Conservation (phyloP, 53 echinoderm and acorn worm genomes). For the Temnopleurus reevesii region DNA sequence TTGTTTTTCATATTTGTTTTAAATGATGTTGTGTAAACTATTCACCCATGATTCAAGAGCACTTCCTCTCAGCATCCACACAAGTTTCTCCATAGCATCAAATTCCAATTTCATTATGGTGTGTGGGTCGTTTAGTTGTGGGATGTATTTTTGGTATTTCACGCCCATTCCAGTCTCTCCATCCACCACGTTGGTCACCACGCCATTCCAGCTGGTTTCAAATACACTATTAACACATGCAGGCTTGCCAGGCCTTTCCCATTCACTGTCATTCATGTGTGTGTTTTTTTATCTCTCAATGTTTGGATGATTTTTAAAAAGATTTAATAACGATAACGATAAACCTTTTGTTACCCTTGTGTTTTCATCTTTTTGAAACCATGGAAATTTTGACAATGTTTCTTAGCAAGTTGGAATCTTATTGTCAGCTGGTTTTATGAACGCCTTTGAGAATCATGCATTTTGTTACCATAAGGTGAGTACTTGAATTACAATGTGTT, state of each 20-base stretch:
- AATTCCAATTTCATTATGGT: background rate
- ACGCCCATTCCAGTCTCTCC: background rate
- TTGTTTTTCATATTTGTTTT: slow-evolving; percentile 18
- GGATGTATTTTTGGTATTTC: background rate
- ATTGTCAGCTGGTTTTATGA: slow-evolving; percentile 37
- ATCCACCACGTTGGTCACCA: background rate
- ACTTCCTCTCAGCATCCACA: background rate
- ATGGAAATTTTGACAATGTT: slow-evolving; percentile 21
- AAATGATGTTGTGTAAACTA: slow-evolving; percentile 43
- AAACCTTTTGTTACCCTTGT: slow-evolving; percentile 20
- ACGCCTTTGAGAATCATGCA: slow-evolving; percentile 48
- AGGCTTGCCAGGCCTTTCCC: slow-evolving; percentile 54
- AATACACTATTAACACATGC: slow-evolving; percentile 48
- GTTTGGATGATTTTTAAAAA: slow-evolving; percentile 17
- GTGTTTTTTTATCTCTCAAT: background rate
- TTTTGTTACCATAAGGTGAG: slow-evolving; percentile 44
- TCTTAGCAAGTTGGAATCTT: slow-evolving; percentile 39
- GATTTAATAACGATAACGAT: background rate
- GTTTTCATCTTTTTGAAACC: slow-evolving; percentile 20
- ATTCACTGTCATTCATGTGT: slow-evolving; percentile 59
- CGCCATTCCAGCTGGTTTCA: slow-evolving; percentile 5
- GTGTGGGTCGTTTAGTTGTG: background rate
- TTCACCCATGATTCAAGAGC: slow-evolving; percentile 33
- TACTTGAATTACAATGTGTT: slow-evolving; percentile 24
- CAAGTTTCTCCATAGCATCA: background rate